These are phyloP conservation scores for Sebastiscus albofasciatus DNA, from an alignment of 2,797 vertebrate genomes.

Conservation along the genomic window DNA sequence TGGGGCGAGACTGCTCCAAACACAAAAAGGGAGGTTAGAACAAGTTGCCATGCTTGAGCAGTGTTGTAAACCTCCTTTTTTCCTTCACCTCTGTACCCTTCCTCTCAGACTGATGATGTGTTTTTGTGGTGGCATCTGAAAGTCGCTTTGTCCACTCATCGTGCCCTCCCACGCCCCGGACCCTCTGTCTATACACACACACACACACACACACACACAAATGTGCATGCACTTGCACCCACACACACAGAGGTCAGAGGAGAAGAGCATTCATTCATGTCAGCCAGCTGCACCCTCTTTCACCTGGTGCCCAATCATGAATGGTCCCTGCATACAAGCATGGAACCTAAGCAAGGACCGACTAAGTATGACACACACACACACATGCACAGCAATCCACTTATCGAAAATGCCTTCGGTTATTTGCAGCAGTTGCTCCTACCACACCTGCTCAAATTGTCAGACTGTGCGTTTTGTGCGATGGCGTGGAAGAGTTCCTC, in stretches of 20 bases:
- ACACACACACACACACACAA: constrained; percentile 1
- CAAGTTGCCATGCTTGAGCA: constrained; percentile 69
- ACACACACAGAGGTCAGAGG: constrained; percentile 43
- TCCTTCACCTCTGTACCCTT: constrained; percentile 61
- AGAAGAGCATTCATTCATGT: constrained; percentile 71
- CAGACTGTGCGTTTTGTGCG: constrained; percentile 61
- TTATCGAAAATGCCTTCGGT: constrained; percentile 50
- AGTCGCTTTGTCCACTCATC: constrained; percentile 71
- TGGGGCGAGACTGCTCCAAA: constrained; percentile 82
- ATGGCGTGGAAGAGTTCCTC: constrained; percentile 75
- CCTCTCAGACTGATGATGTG: constrained; percentile 54
- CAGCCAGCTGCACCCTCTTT: constrained; percentile 77
- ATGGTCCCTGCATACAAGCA: constrained; percentile 57
- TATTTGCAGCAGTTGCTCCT: constrained; percentile 40
- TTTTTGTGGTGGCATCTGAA: constrained; percentile 73
- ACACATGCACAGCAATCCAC: constrained; percentile 7
- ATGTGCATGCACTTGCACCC: constrained; percentile 4
- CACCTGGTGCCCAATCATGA: constrained; percentile 75
- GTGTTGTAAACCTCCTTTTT: constrained; percentile 54
- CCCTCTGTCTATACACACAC: constrained; percentile 29
- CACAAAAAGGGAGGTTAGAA: constrained; percentile 50
- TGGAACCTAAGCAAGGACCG: constrained; percentile 33
- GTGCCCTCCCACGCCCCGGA: constrained; percentile 45
- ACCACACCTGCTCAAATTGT: constrained; percentile 77
- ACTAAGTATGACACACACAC: constrained; percentile 50